A percentile compares a stretch with the other conserved stretches of the same genome.
Conservation (phyloP, 1,140 invertebrate genomes). For the Microvelia longipes region DNA sequence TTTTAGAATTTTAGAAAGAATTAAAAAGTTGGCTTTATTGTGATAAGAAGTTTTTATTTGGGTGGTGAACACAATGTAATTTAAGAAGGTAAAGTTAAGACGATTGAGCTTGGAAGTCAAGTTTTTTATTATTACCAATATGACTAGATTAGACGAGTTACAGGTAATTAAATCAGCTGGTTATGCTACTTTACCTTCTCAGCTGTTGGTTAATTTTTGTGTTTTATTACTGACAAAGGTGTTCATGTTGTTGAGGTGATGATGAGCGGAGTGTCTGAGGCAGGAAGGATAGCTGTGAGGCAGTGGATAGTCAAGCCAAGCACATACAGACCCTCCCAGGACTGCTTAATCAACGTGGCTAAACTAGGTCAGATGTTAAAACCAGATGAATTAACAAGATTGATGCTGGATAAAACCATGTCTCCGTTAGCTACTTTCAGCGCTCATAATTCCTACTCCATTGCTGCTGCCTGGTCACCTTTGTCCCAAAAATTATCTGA, state of each 20-base stretch:
- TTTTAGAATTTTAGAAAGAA: too few species aligned
- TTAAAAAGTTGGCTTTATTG: too few species aligned
- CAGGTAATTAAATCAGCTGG: too few species aligned
- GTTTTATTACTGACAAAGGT: too few species aligned
- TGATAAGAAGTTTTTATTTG: too few species aligned
- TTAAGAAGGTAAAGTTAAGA: too few species aligned
- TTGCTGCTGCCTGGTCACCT: background rate
- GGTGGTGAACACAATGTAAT: too few species aligned
- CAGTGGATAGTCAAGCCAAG: background rate
- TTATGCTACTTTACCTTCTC: too few species aligned
- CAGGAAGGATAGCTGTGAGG: background rate
- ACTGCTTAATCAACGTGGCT: background rate
- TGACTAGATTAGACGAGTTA: too few species aligned
- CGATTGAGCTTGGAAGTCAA: too few species aligned
- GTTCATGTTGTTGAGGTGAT: background rate
- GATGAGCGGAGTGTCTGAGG: background rate
- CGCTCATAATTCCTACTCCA: background rate
- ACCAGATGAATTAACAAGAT: background rate
- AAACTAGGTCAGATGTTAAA: background rate
- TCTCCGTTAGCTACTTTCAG: background rate
- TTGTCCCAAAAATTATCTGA: background rate
- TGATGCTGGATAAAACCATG: background rate
- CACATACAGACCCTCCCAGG: background rate
- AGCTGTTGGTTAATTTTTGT: too few species aligned
- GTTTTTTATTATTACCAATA: too few species aligned